Conservation (phyloP, 2,888 invertebrate genomes). For the Plebejus argus region DNA sequence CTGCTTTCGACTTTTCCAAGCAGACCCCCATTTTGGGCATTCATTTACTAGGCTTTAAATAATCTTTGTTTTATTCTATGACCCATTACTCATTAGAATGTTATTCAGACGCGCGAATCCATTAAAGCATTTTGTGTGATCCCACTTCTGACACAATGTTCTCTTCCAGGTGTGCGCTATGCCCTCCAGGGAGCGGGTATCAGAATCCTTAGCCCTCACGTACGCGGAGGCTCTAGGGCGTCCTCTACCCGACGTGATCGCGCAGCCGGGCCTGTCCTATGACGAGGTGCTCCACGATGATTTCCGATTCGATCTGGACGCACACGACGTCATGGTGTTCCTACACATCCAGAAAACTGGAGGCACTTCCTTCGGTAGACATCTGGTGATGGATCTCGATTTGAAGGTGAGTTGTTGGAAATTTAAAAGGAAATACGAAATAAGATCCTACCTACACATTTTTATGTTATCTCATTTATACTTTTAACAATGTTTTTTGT, state of each 20-base stretch:
- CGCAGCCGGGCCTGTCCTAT: constrained; percentile 88
- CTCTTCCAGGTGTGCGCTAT: constrained; percentile 85
- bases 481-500: not conserved
- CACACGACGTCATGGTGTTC: constrained; percentile 98
- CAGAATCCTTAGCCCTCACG: constrained; percentile 74
- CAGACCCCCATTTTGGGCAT: no score
- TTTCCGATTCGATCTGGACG: constrained; percentile 94
- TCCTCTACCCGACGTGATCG: constrained; percentile 75
- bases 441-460: not conserved
- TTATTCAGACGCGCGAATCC: not conserved
- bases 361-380: constrained; percentile 97
- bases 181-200: constrained; percentile 83
- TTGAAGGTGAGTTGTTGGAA: constrained; percentile 73
- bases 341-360: constrained; percentile 99
- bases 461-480: not conserved
- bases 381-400: constrained; percentile 97
- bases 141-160: not conserved
- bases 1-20: no score
- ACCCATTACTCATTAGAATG: not conserved
- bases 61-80: not conserved
- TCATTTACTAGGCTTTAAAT: no score
- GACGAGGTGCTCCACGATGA: constrained; percentile 93
- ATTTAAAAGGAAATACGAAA: not conserved
- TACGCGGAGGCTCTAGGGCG: constrained; percentile 78
- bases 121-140: not conserved